phyloP scores from a whole-genome alignment of 2,797 vertebrate genomes.

The Podarcis lilfordi region DNA sequence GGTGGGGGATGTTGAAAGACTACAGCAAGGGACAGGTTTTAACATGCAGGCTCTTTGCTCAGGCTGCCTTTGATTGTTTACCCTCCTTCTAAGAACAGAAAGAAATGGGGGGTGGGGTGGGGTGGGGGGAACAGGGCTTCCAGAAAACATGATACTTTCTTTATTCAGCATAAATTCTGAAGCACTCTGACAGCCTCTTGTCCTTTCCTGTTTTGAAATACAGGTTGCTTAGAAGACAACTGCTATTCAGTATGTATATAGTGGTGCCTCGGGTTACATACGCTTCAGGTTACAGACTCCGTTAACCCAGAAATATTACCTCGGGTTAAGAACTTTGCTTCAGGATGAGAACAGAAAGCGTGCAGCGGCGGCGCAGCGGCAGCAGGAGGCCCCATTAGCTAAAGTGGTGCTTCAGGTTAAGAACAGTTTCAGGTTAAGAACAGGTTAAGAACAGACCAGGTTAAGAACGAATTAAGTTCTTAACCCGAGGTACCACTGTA shows the following conservation, averaged over 20 bases:
- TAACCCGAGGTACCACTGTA: too few species aligned
- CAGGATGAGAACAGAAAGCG: too few species aligned
- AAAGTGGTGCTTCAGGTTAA: too few species aligned
- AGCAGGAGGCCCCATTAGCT: too few species aligned
- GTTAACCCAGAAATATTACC: too few species aligned
- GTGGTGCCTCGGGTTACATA: background rate
- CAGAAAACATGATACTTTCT: constrained; percentile 13
- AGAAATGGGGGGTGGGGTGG: background rate
- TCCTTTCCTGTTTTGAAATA: background rate
- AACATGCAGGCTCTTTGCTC: constrained; percentile 15
- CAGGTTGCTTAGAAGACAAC: background rate
- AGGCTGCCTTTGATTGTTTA: background rate
- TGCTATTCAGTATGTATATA: background rate
- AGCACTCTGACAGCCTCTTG: background rate
- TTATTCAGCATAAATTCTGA: background rate
- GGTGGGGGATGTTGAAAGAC: constrained; percentile 12
- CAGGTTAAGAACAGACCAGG: too few species aligned
- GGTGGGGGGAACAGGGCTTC: background rate
- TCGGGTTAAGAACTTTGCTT: too few species aligned
- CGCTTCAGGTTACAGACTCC: too few species aligned
- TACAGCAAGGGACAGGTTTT: constrained; percentile 34
- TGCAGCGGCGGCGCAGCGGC: too few species aligned
- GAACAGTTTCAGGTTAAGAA: too few species aligned
- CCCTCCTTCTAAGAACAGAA: constrained; percentile 30
- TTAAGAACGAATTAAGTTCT: too few species aligned